Conservation (phyloP, 2,113 vertebrate genomes). For the Mystacornis crossleyi region DNA sequence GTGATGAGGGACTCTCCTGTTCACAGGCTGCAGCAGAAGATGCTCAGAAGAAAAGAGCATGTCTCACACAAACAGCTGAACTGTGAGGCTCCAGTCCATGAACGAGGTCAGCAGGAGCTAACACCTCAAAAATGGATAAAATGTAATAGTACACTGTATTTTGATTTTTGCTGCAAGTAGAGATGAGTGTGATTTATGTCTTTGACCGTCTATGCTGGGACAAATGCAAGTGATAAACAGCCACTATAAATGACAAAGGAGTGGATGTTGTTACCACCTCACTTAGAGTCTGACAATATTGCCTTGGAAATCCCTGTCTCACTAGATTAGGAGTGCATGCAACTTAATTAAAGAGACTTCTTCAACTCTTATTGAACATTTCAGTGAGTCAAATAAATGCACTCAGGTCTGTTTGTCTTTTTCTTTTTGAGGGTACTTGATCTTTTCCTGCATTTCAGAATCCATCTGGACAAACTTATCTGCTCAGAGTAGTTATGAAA, state of each 20-base stretch:
- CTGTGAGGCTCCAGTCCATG: background rate
- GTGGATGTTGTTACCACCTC: background rate
- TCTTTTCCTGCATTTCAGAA: background rate
- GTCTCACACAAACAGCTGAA: background rate
- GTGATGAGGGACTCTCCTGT: background rate
- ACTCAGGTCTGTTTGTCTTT: background rate
- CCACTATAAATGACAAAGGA: background rate
- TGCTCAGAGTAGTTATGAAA: background rate
- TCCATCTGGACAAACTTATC: background rate
- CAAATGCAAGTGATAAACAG: background rate
- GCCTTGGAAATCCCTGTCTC: background rate
- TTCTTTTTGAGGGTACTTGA: background rate
- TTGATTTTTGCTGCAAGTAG: background rate
- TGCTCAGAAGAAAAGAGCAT: background rate
- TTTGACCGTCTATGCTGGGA: background rate
- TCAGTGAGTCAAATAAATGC: constrained; percentile 22
- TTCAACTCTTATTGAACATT: constrained; percentile 7
- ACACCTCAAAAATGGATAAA: background rate
- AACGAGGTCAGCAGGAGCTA: background rate
- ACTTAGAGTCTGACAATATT: background rate
- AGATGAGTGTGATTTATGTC: background rate
- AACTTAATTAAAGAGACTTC: constrained; percentile 29
- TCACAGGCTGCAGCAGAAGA: background rate
- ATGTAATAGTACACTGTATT: background rate
- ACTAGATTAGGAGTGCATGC: background rate